phyloP scores from a whole-genome alignment of 2,113 vertebrate genomes.

The Saccopteryx bilineata region DNA sequence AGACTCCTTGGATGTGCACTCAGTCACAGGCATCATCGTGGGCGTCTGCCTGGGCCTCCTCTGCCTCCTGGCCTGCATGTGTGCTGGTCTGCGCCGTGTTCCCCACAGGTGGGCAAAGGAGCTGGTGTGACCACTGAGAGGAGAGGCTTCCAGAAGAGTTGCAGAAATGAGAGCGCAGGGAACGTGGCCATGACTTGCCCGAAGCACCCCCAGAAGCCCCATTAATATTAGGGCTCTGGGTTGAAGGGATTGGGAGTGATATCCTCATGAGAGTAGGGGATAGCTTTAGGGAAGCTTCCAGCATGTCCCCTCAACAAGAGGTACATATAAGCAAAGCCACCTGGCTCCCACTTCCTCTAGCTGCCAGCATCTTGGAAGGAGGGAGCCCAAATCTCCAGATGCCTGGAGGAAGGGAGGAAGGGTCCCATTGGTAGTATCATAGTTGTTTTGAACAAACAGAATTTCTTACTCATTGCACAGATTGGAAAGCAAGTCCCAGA shows the following conservation, averaged over 20 bases:
- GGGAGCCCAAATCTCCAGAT: background rate
- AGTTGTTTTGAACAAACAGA: background rate
- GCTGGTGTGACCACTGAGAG: background rate
- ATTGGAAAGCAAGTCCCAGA: background rate
- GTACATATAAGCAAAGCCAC: background rate
- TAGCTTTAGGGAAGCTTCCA: background rate
- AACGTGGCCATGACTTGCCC: background rate
- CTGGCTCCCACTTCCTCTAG: background rate
- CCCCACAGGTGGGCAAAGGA: conserved; percentile 91
- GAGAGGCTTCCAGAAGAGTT: background rate
- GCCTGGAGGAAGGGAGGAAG: background rate
- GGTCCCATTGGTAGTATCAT: background rate
- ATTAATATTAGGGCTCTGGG: background rate
- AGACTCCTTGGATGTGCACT: conserved; percentile 95
- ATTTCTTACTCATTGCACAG: background rate
- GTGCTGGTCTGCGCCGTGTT: conserved; percentile 94
- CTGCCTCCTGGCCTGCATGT: conserved; percentile 97
- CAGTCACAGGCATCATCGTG: conserved; percentile 96
- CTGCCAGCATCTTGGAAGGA: background rate
- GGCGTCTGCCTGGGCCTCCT: conserved; percentile 97
- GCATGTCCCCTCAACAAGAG: background rate
- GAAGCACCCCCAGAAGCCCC: background rate
- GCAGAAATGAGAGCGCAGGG: background rate
- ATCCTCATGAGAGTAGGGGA: background rate
- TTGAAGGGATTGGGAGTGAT: background rate